Evolutionary conservation across 2,888 invertebrate species (phyloP).

Genomic region (Nemotelus pantherinus): DNA sequence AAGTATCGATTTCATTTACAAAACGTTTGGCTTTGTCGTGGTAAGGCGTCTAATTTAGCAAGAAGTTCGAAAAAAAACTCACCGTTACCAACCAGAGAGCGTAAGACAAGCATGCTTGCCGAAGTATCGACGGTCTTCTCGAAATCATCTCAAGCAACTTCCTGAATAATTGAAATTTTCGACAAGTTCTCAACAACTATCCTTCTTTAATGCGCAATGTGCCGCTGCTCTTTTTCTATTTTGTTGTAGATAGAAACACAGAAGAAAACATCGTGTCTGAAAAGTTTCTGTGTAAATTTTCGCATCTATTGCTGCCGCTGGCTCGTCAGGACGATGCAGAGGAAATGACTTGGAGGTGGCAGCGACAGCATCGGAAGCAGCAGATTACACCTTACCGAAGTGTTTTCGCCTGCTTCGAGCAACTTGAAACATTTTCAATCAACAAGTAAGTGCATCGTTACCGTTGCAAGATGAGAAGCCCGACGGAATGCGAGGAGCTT

Average conservation of each 20-base stretch:
- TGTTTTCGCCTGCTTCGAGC: conserved; percentile 4
- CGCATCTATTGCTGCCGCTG: neutral
- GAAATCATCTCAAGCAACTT: conserved; percentile 39
- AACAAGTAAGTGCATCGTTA: conserved; percentile 43
- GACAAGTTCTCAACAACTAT: conserved; percentile 39
- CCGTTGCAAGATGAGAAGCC: conserved; percentile 20
- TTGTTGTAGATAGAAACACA: conserved; percentile 18
- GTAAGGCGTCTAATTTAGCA: no score
- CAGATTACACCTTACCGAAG: conserved; percentile 33
- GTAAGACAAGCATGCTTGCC: neutral
- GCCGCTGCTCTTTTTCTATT: conserved; percentile 25
- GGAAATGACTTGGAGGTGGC: neutral
- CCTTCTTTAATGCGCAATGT: conserved; percentile 34
- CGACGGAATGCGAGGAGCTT: conserved; percentile 19
- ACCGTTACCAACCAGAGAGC: no score
- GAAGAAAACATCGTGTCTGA: conserved; percentile 40
- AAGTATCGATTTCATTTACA: no score
- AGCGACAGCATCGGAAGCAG: conserved; percentile 11
- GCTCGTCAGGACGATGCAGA: neutral
- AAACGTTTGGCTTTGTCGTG: no score
- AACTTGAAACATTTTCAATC: conserved; percentile 43
- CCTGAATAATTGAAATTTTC: conserved; percentile 41
- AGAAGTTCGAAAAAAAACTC: no score
- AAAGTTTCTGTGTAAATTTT: conserved; percentile 36
- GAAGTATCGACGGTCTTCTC: conserved; percentile 19